A percentile compares a stretch with the other conserved stretches of the same genome.
Evolutionary conservation across 2,113 vertebrate genomes (phyloP).

Genomic region (Albula goreensis): DNA sequence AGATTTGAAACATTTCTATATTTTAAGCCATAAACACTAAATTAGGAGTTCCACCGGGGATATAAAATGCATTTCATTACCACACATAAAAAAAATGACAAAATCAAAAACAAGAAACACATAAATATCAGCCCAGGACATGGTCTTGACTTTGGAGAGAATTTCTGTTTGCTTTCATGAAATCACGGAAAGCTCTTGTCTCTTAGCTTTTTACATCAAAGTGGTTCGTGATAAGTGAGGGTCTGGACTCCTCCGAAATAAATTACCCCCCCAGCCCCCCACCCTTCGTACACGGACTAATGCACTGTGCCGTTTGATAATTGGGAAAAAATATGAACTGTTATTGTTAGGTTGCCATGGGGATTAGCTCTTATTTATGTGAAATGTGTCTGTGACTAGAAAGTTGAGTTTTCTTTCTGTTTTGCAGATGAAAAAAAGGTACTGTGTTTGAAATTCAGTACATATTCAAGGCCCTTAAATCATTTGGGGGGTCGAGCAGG

Average conservation of each 20-base stretch:
- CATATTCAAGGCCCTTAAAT: slow-evolving; percentile 55
- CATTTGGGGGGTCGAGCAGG: slow-evolving; percentile 38
- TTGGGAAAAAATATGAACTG: slow-evolving; percentile 47
- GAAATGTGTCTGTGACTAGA: slow-evolving; percentile 50
- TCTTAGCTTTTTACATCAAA: slow-evolving; percentile 54
- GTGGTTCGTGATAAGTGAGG: slow-evolving; percentile 52
- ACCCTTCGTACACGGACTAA: slow-evolving; percentile 30
- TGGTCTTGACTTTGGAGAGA: slow-evolving; percentile 63
- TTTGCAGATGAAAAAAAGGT: slow-evolving; percentile 33
- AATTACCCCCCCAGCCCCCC: slow-evolving; percentile 34
- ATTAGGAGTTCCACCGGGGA: slow-evolving; percentile 71
- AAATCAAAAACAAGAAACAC: slow-evolving; percentile 37
- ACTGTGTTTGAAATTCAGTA: slow-evolving; percentile 44
- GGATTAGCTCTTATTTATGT: slow-evolving; percentile 52
- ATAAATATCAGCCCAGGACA: slow-evolving; percentile 56
- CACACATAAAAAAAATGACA: not conserved
- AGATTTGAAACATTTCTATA: slow-evolving; percentile 67
- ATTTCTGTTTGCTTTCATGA: slow-evolving; percentile 65
- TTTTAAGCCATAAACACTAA: slow-evolving; percentile 67
- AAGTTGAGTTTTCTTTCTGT: slow-evolving; percentile 41
- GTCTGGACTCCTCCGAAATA: slow-evolving; percentile 43
- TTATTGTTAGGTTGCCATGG: slow-evolving; percentile 48
- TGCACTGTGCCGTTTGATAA: slow-evolving; percentile 46
- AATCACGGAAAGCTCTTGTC: slow-evolving; percentile 42
- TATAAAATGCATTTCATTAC: slow-evolving; percentile 55